Evolutionary conservation across 1,140 invertebrate genomes (phyloP), one percentile per base, ranked within the genome.

Genomic region (Onthophagus taurus): DNA sequence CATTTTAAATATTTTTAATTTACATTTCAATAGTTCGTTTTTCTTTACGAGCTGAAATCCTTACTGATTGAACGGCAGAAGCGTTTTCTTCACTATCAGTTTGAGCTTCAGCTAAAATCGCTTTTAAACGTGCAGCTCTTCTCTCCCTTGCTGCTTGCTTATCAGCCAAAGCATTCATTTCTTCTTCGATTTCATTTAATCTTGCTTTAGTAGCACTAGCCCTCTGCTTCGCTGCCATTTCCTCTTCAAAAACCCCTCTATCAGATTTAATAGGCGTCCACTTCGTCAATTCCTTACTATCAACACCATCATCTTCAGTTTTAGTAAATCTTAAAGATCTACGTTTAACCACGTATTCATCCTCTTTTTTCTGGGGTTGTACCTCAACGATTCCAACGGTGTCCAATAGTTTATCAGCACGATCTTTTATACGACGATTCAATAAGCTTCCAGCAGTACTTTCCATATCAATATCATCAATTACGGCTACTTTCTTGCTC

Each of bases 381-480:
- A 45, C 19, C 24, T 45, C 21, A 13, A 18, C 11, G 14, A 69
- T 49, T 3, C 76, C 76, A 2, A 74, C 72, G 42, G 62, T 69
- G 50, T 77, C 72, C 19, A 78, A 60, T 17, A 77, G 68, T 57
- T 77, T 75, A 38, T 77, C 75, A 2, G 74, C 68, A 44, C 64
- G 47, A 29, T 64, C 60, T 41, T 74, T 65, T 18, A 72, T 61
- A 50, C 73, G 65, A 30, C 71, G 65, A 31, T 66, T 70, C 47
- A 72, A 71, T 16, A 76, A 55, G 42, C 65, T 73, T 33, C 68
- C 58, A 1, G 74, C 69, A 17, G 65, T 71, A 44, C 64, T 68
- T 33, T 75, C 72, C 50, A 75, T 67, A 49, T 75, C 74, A 24
- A 72, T 62, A 48, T 76, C 72, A 23, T 76, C 72, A 26, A 70